Conservation (phyloP, 2,113 vertebrate species). For the Chrysemys picta region DNA sequence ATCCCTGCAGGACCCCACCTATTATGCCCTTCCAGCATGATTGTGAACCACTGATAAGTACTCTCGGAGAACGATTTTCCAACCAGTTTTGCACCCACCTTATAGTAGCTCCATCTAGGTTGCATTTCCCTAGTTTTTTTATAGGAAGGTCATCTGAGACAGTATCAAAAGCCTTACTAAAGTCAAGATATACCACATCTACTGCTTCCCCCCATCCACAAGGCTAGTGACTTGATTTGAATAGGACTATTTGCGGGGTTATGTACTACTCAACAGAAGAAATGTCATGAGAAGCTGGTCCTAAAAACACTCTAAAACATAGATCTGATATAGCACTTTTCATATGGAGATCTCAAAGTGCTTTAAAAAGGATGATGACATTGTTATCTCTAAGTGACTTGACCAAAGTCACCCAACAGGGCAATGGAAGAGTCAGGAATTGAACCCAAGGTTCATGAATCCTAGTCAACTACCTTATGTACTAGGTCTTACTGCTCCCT, state of each 20-base stretch:
- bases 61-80: too few relatives aligned
- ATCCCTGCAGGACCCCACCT: too few relatives aligned
- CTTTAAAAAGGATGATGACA: background rate
- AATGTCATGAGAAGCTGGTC: background rate
- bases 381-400: background rate
- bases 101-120: too few relatives aligned
- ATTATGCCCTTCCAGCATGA: too few relatives aligned
- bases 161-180: too few relatives aligned
- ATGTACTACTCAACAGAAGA: background rate
- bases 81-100: too few relatives aligned
- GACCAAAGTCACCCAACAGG: background rate
- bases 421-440: background rate
- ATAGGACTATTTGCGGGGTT: background rate
- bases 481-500: background rate
- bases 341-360: background rate
- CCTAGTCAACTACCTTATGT: background rate
- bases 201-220: too few relatives aligned
- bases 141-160: too few relatives aligned
- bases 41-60: too few relatives aligned
- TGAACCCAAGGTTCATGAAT: background rate
- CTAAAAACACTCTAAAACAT: rapidly evolving
- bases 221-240: background rate
- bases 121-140: too few relatives aligned
- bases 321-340: background rate
- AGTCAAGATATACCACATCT: too few relatives aligned